A percentile compares a stretch with the other conserved stretches of the same genome.
Evolutionary conservation across 2,113 vertebrate genomes (phyloP).

Genomic region (Rafetus swinhoei): DNA sequence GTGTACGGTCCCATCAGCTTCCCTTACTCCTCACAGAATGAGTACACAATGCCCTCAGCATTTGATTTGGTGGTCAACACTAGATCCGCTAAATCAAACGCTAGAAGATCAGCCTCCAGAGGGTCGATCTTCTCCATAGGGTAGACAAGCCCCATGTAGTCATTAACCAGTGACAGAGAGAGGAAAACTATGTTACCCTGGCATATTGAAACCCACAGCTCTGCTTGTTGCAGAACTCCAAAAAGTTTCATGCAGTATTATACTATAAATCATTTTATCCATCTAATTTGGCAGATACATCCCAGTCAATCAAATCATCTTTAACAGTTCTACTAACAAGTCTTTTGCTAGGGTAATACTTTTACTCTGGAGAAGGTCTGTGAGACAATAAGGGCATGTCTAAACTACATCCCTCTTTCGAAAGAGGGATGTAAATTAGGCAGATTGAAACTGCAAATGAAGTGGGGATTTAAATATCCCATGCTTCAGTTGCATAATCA

Average conservation of each 20-base stretch:
- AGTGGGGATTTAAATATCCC: too few relatives aligned
- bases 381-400: background rate
- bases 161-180: background rate
- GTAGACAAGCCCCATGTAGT: background rate
- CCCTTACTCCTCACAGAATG: too few relatives aligned
- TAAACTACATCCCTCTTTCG: too few relatives aligned
- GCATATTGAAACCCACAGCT: background rate
- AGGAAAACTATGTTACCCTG: background rate
- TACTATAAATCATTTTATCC: background rate
- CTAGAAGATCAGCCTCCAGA: too few relatives aligned
- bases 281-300: background rate
- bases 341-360: background rate
- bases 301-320: background rate
- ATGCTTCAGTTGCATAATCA: too few relatives aligned
- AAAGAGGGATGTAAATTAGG: too few relatives aligned
- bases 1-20: too few relatives aligned
- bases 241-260: background rate
- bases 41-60: too few relatives aligned
- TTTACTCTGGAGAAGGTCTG: background rate
- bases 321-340: background rate
- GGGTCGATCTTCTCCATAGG: too few relatives aligned
- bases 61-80: too few relatives aligned
- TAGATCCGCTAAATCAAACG: too few relatives aligned
- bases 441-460: too few relatives aligned
- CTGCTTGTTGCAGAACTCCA: background rate